Evolutionary conservation across 2,888 invertebrate genomes (phyloP), one percentile per base, ranked within the genome.

Genomic region (Octonoba sinensis): DNA sequence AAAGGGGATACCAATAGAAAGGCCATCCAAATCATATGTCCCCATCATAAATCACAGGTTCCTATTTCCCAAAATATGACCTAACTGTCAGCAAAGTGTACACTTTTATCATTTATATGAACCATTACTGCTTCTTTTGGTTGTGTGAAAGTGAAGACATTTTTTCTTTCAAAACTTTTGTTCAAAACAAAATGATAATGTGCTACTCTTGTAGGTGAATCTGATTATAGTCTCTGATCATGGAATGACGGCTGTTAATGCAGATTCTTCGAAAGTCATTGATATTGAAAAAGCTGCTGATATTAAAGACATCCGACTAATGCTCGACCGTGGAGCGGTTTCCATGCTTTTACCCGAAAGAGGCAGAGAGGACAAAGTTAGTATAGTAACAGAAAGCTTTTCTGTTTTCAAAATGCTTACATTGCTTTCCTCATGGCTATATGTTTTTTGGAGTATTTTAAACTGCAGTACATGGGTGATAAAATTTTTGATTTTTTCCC

Each of bases 191-290:
- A 36, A 36, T 11, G 6, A 36, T 3, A 27, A 27, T 36, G 6
- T 36, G 36, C 36, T 36, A 13, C 47, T 51, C n/a, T 81, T 49
- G 64, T 51, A 84, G 84, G 82, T 85, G 13, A 85, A 84, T 66
- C 59, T 84, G 1, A 64, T 84, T 27, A 72, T 85, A 13, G 84
- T 85, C 13, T 85, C 85, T 1, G 85, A 85, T 57, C 85, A 85
- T 67, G 85, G 85, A 16, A 85, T 85, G 85, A n/a, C 72, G 0
- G 22, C 76, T 12, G 57, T 83, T 6, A 51, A 76, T 46, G 71
- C 76, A 47, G 62, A 71, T 1, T 59, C 22, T 13, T 47, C 71
- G 12, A 78, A 76, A 65, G 46, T 81, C 1, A 79, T 84, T 27
- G 62, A 79, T 22, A 75, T 84, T 18, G 79, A 83, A 57, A 82